phyloP scores from a whole-genome alignment of 2,797 vertebrate genomes.

The Tiaroga cobitis region DNA sequence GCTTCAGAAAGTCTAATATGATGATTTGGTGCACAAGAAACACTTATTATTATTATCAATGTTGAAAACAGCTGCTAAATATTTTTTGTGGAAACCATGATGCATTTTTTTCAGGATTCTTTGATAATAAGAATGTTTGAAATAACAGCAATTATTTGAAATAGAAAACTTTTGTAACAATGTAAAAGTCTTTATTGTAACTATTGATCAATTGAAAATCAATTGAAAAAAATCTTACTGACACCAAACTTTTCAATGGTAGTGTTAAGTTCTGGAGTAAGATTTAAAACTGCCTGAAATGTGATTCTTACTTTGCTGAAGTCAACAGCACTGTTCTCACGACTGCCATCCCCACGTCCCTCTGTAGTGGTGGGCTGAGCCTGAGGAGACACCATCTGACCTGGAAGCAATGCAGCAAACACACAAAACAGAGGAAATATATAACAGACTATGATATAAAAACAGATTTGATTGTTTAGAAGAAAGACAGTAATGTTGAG shows the following conservation, averaged over 20 bases:
- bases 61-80: not conserved
- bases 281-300: not conserved
- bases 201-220: not conserved
- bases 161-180: not conserved
- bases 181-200: not conserved
- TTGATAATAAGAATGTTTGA: not conserved
- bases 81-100: too few relatives aligned
- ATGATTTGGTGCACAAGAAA: not conserved
- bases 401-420: slow-evolving; percentile 71
- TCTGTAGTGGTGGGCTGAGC: slow-evolving; percentile 87
- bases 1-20: not conserved
- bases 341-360: slow-evolving; percentile 92
- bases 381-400: slow-evolving; percentile 94
- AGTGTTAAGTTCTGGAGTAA: not conserved
- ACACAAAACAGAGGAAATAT: not conserved
- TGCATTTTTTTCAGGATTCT: not conserved
- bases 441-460: not conserved
- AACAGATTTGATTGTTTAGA: not conserved
- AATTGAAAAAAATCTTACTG: not conserved
- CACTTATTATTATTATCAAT: not conserved
- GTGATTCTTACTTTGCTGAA: slow-evolving; percentile 92
- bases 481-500: slow-evolving; percentile 1
- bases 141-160: not conserved
- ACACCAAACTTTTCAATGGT: not conserved
- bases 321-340: slow-evolving; percentile 97